Base-by-base conservation (phyloP, 2,797 vertebrate species). In the Stomatorhinus walkeri region DNA sequence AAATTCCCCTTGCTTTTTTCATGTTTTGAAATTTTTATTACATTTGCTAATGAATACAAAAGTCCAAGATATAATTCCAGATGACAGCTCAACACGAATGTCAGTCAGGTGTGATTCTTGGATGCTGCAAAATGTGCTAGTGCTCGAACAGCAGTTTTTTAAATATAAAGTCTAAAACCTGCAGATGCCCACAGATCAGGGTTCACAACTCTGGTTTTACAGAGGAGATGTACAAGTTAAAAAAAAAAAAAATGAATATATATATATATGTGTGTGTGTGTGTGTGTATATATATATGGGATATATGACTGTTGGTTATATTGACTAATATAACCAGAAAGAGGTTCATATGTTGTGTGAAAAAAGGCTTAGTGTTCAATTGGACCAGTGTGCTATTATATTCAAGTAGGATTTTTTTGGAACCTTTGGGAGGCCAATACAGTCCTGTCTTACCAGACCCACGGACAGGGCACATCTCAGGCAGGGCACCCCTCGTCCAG, bases 391-490 rank as follows among this genome's bases (percentile, higher is more conserved):
- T 46, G 40, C 6, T 81, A 36, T 43, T 81, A 19, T 46, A 46
- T 46, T n/a, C 76, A 81, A 6, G 16, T 81, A 19, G 32, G 4
- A 81, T 4, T 19, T 46, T 43, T 43, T 46, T 7, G 79, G 40
- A 6, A 84, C 7, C n/a, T 22, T 10, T 49, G 3, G 79, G 4
- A 5, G 19, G 43, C 16, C 76, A 7, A 14, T 4, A 36, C 4
- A 46, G 1, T 24, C 93, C 95, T 88, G 4, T 49, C 93, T 95
- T 88, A 96, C 96, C 95, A 84, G 95, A 95, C 16, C 94, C 94
- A 86, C 92, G 94, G 40, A 91, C 87, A 19, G 95, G 95, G 92
- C 95, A 96, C 89, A 93, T 91, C 86, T 96, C 94, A 28, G 93
- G 94, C 88, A 93, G 87, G 56, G 93, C 92, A 0, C 91, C 92